A percentile compares a stretch with the other conserved stretches of the same genome.
Conservation (phyloP, 2,888 invertebrate species). For the Nematopogon swammerdamellus region DNA sequence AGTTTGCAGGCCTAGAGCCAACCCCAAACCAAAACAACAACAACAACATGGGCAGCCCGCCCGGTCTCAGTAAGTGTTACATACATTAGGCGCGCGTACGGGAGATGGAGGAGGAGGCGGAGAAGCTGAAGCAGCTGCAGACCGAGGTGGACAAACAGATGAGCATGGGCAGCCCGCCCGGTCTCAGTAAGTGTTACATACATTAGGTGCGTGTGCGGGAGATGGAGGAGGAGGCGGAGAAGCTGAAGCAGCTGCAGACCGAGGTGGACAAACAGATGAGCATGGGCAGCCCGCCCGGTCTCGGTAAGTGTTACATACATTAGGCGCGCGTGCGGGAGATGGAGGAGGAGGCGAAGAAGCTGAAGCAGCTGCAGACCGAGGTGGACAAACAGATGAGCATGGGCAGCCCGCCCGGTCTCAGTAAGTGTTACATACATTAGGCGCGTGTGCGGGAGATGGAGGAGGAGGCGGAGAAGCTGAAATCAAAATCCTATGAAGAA, state of each 20-base stretch:
- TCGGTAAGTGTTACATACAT: no score
- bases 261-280: no score
- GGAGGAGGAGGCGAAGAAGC: conserved; percentile 98
- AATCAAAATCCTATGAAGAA: no score
- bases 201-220: no score
- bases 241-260: no score
- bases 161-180: conserved; percentile 87
- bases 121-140: conserved; percentile 97
- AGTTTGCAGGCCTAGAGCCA: no score
- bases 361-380: conserved; percentile 96
- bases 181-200: conserved; percentile 64
- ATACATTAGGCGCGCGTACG: conserved; percentile 93
- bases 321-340: conserved; percentile 96
- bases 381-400: conserved; percentile 98
- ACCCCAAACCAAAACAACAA: no score
- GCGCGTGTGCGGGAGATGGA: no score
- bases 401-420: conserved; percentile 80
- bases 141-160: conserved; percentile 98
- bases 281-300: no score
- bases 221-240: no score
- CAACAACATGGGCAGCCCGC: conserved; percentile 88
- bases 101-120: conserved; percentile 99
- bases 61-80: conserved; percentile 75
- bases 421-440: no score
- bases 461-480: no score